These are phyloP conservation scores for Parapristionchus giblindavisi DNA, from an alignment of 2,888 invertebrate species.

Conservation along the genomic window DNA sequence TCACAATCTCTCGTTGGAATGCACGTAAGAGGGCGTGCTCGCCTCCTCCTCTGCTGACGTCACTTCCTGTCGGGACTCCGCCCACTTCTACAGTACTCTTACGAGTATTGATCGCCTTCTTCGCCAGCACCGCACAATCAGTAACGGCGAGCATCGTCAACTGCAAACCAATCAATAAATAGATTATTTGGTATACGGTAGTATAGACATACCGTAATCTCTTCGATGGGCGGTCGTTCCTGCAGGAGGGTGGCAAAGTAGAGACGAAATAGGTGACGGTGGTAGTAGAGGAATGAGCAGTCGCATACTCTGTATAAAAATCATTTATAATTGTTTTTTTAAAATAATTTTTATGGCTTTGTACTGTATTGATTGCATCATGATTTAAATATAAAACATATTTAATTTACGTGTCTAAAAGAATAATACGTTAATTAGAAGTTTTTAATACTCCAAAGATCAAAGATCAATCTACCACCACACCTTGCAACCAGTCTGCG, in stretches of 20 bases:
- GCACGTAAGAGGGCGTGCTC: too few relatives aligned
- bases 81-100: background rate
- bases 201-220: constrained; percentile 24
- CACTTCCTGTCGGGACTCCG: too few relatives aligned
- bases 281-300: constrained; percentile 84
- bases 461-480: background rate
- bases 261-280: constrained; percentile 72
- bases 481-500: constrained; percentile 38
- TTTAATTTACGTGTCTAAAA: too few relatives aligned
- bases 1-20: constrained; percentile 26
- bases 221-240: constrained; percentile 20
- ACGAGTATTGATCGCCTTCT: background rate
- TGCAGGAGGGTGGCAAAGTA: constrained; percentile 31
- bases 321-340: too few relatives aligned
- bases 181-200: background rate
- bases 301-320: constrained; percentile 72
- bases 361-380: too few relatives aligned
- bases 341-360: too few relatives aligned
- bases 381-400: too few relatives aligned
- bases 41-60: too few relatives aligned
- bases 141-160: constrained; percentile 25
- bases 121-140: constrained; percentile 24
- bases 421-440: too few relatives aligned
- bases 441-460: too few relatives aligned
- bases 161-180: constrained; percentile 1